A percentile compares a stretch with the other conserved stretches of the same genome.
Conservation (phyloP, 2,888 invertebrate species). For the Agonopterix subpropinquella region DNA sequence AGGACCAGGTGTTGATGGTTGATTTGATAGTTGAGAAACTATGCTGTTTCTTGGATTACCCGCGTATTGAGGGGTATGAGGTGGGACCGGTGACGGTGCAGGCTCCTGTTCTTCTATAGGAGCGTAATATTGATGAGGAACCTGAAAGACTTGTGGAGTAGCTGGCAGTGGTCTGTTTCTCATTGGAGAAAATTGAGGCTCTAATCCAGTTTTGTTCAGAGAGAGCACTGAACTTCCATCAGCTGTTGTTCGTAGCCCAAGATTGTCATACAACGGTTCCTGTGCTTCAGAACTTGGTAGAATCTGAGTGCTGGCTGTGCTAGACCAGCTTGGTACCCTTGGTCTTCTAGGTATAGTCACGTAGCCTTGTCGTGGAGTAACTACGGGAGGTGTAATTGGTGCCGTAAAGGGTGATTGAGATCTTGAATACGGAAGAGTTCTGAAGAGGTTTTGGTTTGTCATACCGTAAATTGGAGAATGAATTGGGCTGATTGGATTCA, state of each 20-base stretch:
- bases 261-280: slow-evolving; percentile 90
- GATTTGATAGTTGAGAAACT: slow-evolving; percentile 67
- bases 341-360: slow-evolving; percentile 91
- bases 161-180: slow-evolving; percentile 79
- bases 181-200: slow-evolving; percentile 74
- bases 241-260: slow-evolving; percentile 89
- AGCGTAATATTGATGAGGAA: slow-evolving; percentile 63
- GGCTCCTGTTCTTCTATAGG: slow-evolving; percentile 74
- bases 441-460: slow-evolving; percentile 79
- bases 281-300: slow-evolving; percentile 70
- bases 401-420: slow-evolving; percentile 87
- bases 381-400: slow-evolving; percentile 77
- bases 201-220: slow-evolving; percentile 81
- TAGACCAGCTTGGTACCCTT: slow-evolving; percentile 88
- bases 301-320: slow-evolving; percentile 76
- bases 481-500: slow-evolving; percentile 79
- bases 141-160: slow-evolving; percentile 65
- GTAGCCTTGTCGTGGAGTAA: slow-evolving; percentile 86
- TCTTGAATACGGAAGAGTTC: slow-evolving; percentile 86
- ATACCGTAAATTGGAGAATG: slow-evolving; percentile 80
- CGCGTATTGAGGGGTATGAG: slow-evolving; percentile 32
- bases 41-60: slow-evolving; percentile 63
- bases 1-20: slow-evolving; percentile 64
- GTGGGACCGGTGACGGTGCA: slow-evolving; percentile 66
- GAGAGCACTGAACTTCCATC: slow-evolving; percentile 89